These are phyloP conservation scores for Theocolax elegans DNA, from an alignment of 1,140 invertebrate species.

Conservation along the genomic window DNA sequence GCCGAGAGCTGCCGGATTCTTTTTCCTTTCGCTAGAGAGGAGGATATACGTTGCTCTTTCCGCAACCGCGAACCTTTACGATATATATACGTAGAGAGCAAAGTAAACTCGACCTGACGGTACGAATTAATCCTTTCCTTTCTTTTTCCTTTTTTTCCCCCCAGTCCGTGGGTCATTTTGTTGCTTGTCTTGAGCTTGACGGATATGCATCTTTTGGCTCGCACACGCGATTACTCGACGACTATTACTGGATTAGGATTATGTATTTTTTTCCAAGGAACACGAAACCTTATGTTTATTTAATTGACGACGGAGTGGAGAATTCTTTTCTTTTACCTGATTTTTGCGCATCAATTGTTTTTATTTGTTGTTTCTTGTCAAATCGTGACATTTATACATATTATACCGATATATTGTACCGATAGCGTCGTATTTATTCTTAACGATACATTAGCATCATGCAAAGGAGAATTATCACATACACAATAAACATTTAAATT, in stretches of 20 bases:
- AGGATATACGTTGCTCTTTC: not conserved
- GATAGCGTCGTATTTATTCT: no score
- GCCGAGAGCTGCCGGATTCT: constrained; percentile 17
- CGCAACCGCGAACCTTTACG: not conserved
- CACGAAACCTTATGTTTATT: not conserved
- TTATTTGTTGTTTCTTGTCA: no score
- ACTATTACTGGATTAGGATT: constrained; percentile 28
- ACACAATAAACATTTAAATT: no score
- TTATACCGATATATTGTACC: no score
- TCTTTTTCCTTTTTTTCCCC: no score
- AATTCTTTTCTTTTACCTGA: no score
- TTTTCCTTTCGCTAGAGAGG: not conserved
- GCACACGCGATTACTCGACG: not conserved
- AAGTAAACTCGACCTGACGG: constrained; percentile 16
- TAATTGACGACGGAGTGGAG: not conserved
- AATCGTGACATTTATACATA: no score
- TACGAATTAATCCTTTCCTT: constrained; percentile 38
- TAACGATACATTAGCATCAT: no score
- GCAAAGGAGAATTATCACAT: no score
- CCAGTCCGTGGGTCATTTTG: not conserved
- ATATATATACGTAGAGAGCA: not conserved
- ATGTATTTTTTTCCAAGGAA: constrained; percentile 6
- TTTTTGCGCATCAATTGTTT: no score
- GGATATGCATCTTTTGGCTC: not conserved
- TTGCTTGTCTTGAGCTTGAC: not conserved